Evolutionary conservation across 2,888 invertebrate species (phyloP).

Genomic region (Plutella xylostella): DNA sequence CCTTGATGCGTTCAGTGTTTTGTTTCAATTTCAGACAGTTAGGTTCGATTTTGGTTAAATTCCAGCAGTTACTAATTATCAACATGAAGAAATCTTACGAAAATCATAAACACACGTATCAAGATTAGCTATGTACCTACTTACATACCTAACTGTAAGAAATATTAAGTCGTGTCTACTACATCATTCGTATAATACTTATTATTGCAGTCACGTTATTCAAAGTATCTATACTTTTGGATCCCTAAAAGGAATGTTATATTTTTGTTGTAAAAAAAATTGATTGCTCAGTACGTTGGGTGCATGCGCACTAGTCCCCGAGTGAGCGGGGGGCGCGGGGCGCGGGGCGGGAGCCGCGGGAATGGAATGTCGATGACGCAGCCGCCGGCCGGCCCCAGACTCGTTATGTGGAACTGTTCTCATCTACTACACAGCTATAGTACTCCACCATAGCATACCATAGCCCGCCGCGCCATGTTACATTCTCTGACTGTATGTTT

Average conservation of each 20-base stretch:
- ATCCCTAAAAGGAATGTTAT: too few relatives aligned
- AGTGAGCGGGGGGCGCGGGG: slow-evolving; percentile 25
- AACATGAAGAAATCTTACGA: too few relatives aligned
- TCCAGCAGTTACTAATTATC: too few relatives aligned
- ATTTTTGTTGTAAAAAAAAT: slow-evolving; percentile 34
- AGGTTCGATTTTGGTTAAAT: too few relatives aligned
- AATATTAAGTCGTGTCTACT: too few relatives aligned
- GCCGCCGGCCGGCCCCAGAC: slow-evolving; percentile 35
- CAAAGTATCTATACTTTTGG: too few relatives aligned
- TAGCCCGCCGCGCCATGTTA: neutral
- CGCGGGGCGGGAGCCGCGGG: slow-evolving; percentile 36
- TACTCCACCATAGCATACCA: slow-evolving; percentile 14
- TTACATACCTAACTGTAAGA: too few relatives aligned
- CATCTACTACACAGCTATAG: slow-evolving; percentile 31
- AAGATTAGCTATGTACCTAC: too few relatives aligned
- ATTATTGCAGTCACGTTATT: too few relatives aligned
- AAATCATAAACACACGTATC: too few relatives aligned
- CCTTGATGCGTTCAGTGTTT: slow-evolving; percentile 11
- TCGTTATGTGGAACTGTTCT: slow-evolving; percentile 61
- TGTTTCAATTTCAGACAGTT: too few relatives aligned
- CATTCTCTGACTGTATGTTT: neutral
- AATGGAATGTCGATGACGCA: slow-evolving; percentile 65
- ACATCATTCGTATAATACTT: too few relatives aligned
- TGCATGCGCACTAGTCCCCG: slow-evolving; percentile 58
- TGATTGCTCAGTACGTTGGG: slow-evolving; percentile 34